Evolutionary conservation across 2,888 invertebrate species (phyloP), one percentile per base, ranked within the genome.

Genomic region (Lottia scabra): DNA sequence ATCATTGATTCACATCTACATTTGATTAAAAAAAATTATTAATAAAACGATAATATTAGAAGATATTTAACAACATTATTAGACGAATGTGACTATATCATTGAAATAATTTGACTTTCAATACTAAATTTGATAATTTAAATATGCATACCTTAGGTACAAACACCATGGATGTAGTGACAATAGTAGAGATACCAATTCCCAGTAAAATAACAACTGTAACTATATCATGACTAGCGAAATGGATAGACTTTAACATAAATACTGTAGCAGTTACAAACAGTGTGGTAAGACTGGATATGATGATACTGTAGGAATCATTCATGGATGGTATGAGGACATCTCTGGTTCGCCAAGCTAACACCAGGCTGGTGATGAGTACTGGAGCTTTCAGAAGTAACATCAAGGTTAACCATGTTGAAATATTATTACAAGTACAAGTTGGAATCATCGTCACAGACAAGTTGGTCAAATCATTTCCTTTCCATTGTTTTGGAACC

Each of bases 331-430:
- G 85, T 0, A 86, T 75, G 1, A 81, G 75, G 45, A 84, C 80
- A 64, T 79, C 78, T n/a, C 83, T 72, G 5, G 81, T 83, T 71
- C 81, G 78, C 86, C 86, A 86, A 2, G 84, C 80, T n/a, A 85
- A 78, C 63, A 79, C 80, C 13, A 84, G 75, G n/a, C 84, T 83
- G 43, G 74, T 73, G 3, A 76, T 71, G 45, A 84, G 72, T n/a
- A 83, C 45, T 13, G 75, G 68, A 3, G 78, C 72, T 72, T 85
- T 86, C 80, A 83, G 82, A n/a, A 81, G 26, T 30, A 81, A 68
- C 13, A 85, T 48, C 10, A 78, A 73, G 12, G 80, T 76, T 5
- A 81, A 63, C 86, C 86, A 85, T 10, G 81, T 70, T 0, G 76
- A 74, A n/a, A 76, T 65, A 48, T 81, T 78, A 8, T 72, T 56